Conservation (phyloP, 2,797 vertebrate species). For the Amblyraja radiata region DNA sequence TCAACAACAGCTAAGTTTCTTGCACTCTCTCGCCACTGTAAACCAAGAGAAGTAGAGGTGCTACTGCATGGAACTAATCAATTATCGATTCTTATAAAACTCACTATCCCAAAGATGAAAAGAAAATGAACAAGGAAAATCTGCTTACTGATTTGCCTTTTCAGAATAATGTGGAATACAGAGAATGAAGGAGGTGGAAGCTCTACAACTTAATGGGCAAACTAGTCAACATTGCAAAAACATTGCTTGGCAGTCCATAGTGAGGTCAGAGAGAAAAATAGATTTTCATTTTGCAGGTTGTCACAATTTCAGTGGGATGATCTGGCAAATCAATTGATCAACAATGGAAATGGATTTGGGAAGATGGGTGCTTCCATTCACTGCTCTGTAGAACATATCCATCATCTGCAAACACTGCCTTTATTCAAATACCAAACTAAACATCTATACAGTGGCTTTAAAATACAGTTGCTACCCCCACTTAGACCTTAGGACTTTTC, state of each 20-base stretch:
- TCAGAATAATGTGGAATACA: too few species aligned
- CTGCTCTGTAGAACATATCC: slow-evolving; percentile 50
- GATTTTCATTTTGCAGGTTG: neutral
- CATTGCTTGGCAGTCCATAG: neutral
- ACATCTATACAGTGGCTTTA: slow-evolving; percentile 44
- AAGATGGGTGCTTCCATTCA: slow-evolving; percentile 41
- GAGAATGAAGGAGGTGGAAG: neutral
- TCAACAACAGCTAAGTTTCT: too few species aligned
- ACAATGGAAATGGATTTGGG: slow-evolving; percentile 1
- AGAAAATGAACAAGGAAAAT: slow-evolving; percentile 5
- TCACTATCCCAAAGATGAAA: neutral
- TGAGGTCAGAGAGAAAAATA: neutral
- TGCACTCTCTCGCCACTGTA: neutral
- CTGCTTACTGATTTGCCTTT: neutral
- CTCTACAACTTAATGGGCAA: neutral
- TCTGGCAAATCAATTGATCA: neutral
- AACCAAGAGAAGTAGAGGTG: neutral
- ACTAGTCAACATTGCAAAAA: neutral
- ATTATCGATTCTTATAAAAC: neutral
- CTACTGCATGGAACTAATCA: neutral
- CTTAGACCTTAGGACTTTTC: slow-evolving; percentile 69
- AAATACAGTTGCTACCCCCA: slow-evolving; percentile 49
- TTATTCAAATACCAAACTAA: slow-evolving; percentile 53
- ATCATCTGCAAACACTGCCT: slow-evolving; percentile 49
- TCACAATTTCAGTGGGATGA: neutral